Evolutionary conservation across 64 coral and sea anemone genomes (phyloP).

Genomic region (Pocillopora damicornis): DNA sequence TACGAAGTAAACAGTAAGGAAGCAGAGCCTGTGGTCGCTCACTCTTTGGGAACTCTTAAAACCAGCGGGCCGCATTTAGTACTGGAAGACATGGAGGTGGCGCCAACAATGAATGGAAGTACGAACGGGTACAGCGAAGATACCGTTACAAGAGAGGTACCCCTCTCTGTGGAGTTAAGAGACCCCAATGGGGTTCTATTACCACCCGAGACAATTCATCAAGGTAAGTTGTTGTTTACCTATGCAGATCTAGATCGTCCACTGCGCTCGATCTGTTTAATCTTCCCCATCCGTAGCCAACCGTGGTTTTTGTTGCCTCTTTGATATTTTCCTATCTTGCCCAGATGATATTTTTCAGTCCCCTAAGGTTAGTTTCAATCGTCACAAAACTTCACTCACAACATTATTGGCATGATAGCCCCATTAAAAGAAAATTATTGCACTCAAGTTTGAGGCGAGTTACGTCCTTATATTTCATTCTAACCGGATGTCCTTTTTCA

Average conservation of each 20-base stretch:
- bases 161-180: conserved; percentile 43
- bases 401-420: too few relatives aligned
- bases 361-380: too few relatives aligned
- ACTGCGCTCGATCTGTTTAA: background rate
- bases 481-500: too few relatives aligned
- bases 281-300: too few relatives aligned
- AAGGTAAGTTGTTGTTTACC: conserved; percentile 17
- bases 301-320: too few relatives aligned
- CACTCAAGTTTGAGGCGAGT: too few relatives aligned
- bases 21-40: conserved; percentile 60
- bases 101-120: conserved; percentile 25
- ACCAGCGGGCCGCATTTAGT: conserved; percentile 20
- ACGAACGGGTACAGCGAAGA: background rate
- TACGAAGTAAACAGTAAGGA: conserved; percentile 79
- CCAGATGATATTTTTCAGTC: too few relatives aligned
- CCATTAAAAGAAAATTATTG: too few relatives aligned
- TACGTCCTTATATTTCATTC: too few relatives aligned
- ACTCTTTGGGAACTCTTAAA: conserved; percentile 66
- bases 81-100: conserved; percentile 2
- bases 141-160: background rate
- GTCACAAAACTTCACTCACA: too few relatives aligned
- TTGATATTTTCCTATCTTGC: too few relatives aligned
- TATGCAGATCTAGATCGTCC: background rate
- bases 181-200: conserved; percentile 17
- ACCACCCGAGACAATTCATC: conserved; percentile 18